Percentiles rank a stretch among this genome's conserved stretches.
Conservation (phyloP, 64 coral and sea anemone genomes). For the Orbicella faveolata region DNA sequence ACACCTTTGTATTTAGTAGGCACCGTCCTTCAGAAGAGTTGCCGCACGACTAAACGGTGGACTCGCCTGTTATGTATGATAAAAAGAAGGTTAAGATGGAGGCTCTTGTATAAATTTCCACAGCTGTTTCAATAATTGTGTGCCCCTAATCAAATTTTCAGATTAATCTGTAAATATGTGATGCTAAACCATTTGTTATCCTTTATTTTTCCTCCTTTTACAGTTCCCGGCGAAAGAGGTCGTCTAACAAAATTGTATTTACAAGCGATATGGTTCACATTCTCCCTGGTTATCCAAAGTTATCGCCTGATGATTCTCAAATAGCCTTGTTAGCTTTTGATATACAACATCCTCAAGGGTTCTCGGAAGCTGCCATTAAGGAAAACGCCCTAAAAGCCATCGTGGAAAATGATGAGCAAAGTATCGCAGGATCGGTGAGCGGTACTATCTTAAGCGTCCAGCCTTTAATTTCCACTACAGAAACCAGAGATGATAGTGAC, state of each 20-base stretch:
- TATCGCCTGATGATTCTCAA: background rate
- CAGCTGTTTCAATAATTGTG: background rate
- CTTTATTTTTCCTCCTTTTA: background rate
- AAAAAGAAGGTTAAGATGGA: too few species aligned
- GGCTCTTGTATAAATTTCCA: too few species aligned
- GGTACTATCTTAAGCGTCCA: background rate
- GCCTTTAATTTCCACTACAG: background rate
- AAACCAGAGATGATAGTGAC: background rate
- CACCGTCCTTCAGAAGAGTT: too few species aligned
- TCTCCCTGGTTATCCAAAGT: conserved; percentile 21
- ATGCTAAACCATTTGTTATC: too few species aligned
- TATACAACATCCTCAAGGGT: background rate
- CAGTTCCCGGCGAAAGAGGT: background rate
- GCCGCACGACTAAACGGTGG: too few species aligned
- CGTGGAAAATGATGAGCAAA: background rate
- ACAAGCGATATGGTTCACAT: conserved; percentile 12
- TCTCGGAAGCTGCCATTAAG: background rate
- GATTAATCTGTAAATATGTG: too few species aligned
- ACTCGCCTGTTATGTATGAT: too few species aligned
- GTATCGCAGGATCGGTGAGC: background rate
- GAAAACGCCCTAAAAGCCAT: background rate
- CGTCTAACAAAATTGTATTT: background rate
- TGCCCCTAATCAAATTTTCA: background rate
- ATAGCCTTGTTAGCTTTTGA: conserved; percentile 9
- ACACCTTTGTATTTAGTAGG: too few species aligned